Conservation (phyloP, 2,888 invertebrate species). For the Tenthredo mesomela region DNA sequence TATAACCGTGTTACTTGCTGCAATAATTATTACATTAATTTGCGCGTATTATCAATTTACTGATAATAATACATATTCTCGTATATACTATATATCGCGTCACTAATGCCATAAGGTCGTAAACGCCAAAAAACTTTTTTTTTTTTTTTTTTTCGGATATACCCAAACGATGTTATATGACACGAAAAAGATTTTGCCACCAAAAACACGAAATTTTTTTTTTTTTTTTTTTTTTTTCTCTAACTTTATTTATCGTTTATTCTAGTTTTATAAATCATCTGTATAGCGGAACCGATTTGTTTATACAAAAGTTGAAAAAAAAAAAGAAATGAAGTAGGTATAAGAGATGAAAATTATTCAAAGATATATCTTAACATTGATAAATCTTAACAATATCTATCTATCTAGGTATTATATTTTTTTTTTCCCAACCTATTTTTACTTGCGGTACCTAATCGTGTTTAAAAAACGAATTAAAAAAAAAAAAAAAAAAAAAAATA, state of each 20-base stretch:
- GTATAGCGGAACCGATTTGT: no score
- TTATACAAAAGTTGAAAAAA: not conserved
- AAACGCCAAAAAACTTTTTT: no score
- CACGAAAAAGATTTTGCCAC: no score
- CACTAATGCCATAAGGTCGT: no score
- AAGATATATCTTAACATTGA: not conserved
- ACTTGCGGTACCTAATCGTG: not conserved
- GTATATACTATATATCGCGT: not conserved
- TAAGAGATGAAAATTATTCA: no score
- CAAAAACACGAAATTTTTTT: no score
- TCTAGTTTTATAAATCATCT: not conserved
- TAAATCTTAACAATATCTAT: not conserved
- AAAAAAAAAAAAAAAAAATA: not conserved
- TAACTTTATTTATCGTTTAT: not conserved
- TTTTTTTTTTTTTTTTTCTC: no score
- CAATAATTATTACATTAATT: constrained; percentile 1
- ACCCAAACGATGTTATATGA: no score
- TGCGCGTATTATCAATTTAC: not conserved
- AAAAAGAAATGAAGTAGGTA: not conserved
- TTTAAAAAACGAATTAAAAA: not conserved
- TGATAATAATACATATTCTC: not conserved
- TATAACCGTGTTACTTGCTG: not conserved
- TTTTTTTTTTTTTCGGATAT: not conserved
- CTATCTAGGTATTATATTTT: not conserved
- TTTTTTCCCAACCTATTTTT: not conserved